These are phyloP conservation scores for Lineus longissimus DNA, from an alignment of 1,140 invertebrate species.

Conservation along the genomic window DNA sequence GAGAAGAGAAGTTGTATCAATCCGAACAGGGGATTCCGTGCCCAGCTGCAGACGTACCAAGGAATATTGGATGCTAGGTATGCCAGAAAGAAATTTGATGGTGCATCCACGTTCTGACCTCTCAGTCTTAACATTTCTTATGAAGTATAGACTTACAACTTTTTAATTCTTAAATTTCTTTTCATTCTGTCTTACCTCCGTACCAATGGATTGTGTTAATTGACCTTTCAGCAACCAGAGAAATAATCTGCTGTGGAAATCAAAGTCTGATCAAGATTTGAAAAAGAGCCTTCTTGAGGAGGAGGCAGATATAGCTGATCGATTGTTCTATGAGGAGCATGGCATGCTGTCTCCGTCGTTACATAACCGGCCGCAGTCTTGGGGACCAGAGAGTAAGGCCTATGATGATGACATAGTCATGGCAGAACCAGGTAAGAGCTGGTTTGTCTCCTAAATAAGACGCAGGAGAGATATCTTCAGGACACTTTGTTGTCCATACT, in stretches of 20 bases:
- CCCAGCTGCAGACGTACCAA: conserved; percentile 92
- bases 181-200: too few relatives aligned
- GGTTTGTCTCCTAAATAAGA: conserved; percentile 3
- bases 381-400: background rate
- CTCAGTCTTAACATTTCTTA: background rate
- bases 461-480: too few relatives aligned
- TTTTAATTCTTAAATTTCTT: background rate
- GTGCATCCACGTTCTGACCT: background rate
- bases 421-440: conserved; percentile 8
- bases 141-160: background rate
- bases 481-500: too few relatives aligned
- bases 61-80: conserved; percentile 85
- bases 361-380: background rate
- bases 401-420: background rate
- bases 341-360: background rate
- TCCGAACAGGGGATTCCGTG: conserved; percentile 90
- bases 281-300: conserved; percentile 53
- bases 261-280: conserved; percentile 88
- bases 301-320: conserved; percentile 8
- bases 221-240: conserved; percentile 62
- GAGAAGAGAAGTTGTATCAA: conserved; percentile 87
- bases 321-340: background rate
- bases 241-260: conserved; percentile 78
- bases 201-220: background rate
- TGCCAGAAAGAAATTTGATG: background rate